Evolutionary conservation across 2,888 invertebrate genomes (phyloP).

Genomic region (Ischnura elegans): DNA sequence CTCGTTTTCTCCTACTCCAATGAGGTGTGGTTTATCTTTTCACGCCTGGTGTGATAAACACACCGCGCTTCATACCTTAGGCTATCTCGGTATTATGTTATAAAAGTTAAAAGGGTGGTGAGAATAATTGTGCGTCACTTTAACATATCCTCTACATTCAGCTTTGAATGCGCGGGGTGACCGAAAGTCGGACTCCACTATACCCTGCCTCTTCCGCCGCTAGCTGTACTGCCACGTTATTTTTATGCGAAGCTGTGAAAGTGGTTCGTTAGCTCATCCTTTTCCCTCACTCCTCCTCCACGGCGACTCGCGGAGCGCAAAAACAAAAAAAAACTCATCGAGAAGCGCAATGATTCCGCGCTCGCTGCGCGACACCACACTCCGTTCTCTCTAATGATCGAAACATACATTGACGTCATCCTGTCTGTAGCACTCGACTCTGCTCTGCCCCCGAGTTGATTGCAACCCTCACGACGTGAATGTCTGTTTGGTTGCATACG

Average conservation of each 20-base stretch:
- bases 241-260: conserved; percentile 38
- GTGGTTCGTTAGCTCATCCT: conserved; percentile 38
- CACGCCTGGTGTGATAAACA: no score
- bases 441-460: not conserved
- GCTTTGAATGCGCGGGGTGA: not conserved
- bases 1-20: no score
- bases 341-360: not conserved
- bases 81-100: no score
- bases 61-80: no score
- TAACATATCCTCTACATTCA: not conserved
- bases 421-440: not conserved
- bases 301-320: not conserved
- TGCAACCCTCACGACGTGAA: not conserved
- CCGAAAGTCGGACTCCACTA: not conserved
- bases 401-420: conserved; percentile 31
- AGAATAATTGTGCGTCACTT: no score
- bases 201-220: not conserved
- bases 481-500: not conserved
- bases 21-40: no score
- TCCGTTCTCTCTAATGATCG: not conserved
- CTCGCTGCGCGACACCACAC: not conserved
- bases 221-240: not conserved
- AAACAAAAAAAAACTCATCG: not conserved
- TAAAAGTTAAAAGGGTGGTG: no score
- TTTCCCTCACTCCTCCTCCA: not conserved